Conservation (phyloP, 2,797 vertebrate species). For the Pyrrhura leucotis region DNA sequence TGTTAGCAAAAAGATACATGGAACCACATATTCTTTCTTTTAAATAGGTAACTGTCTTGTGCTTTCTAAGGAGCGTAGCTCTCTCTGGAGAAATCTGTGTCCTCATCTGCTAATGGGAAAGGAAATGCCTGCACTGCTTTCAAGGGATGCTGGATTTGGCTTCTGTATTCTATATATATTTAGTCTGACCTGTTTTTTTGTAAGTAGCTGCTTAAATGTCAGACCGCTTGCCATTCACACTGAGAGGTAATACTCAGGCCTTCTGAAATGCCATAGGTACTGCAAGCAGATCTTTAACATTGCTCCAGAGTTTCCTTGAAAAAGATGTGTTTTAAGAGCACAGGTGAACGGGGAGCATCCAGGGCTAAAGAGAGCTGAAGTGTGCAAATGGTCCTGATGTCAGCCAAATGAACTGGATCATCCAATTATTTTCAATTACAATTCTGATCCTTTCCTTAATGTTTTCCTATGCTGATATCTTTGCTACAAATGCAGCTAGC, state of each 20-base stretch:
- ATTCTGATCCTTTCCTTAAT: slow-evolving; percentile 81
- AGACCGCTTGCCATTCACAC: neutral
- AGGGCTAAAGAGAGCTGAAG: slow-evolving; percentile 6
- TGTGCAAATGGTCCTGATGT: slow-evolving; percentile 5
- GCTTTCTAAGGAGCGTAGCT: neutral
- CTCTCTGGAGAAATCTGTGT: neutral
- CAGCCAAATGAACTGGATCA: slow-evolving; percentile 81
- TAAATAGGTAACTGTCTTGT: neutral
- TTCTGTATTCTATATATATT: neutral
- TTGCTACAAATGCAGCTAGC: slow-evolving; percentile 81
- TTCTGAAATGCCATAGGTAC: neutral
- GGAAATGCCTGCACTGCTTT: neutral
- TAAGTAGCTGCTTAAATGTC: neutral
- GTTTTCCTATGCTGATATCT: slow-evolving; percentile 82
- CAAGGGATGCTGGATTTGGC: neutral
- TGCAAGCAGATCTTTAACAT: neutral
- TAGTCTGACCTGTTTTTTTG: neutral
- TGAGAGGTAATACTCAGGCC: neutral
- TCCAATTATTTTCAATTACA: slow-evolving; percentile 88
- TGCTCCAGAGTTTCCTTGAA: neutral
- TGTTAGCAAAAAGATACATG: neutral
- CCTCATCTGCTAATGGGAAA: neutral
- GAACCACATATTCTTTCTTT: neutral
- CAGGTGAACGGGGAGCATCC: slow-evolving; percentile 53
- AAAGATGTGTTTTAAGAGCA: neutral